Conservation (phyloP, 2,113 vertebrate species). For the Tapirus terrestris region DNA sequence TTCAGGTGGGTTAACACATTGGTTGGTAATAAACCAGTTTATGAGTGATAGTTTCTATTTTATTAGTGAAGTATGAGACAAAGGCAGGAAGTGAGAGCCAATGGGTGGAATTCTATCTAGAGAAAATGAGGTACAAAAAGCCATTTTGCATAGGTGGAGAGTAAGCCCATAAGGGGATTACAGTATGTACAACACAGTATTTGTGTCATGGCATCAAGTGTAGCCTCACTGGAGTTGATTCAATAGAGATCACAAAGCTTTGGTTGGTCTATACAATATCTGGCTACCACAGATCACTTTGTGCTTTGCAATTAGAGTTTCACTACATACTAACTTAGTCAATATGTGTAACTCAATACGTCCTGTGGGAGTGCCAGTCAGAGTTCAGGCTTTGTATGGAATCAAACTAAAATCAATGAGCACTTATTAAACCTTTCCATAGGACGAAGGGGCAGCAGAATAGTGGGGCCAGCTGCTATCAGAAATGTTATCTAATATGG, state of each 20-base stretch:
- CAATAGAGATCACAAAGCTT: background rate
- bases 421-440: background rate
- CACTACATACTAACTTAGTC: background rate
- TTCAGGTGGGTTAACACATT: background rate
- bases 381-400: background rate
- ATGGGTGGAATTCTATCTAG: background rate
- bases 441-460: too few relatives aligned
- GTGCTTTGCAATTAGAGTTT: background rate
- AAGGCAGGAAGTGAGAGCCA: background rate
- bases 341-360: background rate
- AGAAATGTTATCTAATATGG: background rate
- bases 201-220: background rate
- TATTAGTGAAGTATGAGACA: background rate
- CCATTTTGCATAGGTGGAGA: background rate
- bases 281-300: background rate
- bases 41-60: background rate
- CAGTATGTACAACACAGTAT: background rate
- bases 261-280: background rate
- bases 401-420: background rate
- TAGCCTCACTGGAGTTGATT: background rate
- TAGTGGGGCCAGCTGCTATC: background rate
- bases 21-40: background rate
- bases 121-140: background rate
- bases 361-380: too few relatives aligned
- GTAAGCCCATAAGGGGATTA: background rate